These are phyloP conservation scores for Melolontha melolontha DNA, from an alignment of 2,888 invertebrate genomes.

Conservation along the genomic window DNA sequence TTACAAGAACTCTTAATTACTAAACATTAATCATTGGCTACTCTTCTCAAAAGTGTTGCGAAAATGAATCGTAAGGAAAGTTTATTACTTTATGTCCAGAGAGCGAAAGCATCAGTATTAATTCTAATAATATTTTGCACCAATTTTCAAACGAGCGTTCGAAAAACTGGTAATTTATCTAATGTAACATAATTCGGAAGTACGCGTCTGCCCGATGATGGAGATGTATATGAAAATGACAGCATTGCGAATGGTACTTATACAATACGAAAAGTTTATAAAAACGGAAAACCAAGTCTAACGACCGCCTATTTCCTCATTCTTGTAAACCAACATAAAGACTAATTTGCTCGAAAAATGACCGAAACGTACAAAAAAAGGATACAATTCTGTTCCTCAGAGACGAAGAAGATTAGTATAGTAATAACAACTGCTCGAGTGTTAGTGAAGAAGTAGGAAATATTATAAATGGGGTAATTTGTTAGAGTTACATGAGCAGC, in stretches of 20 bases:
- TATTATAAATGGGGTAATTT: constrained; percentile 31
- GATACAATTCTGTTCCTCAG: constrained; percentile 1
- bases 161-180: too few relatives aligned
- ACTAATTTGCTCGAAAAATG: constrained; percentile 21
- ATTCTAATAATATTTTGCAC: too few relatives aligned
- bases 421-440: not conserved
- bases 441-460: constrained; percentile 20
- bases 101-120: too few relatives aligned
- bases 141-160: too few relatives aligned
- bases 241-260: not conserved
- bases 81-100: too few relatives aligned
- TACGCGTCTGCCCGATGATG: not conserved
- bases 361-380: constrained; percentile 21
- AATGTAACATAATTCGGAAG: too few relatives aligned
- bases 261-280: not conserved
- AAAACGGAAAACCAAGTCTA: constrained; percentile 1
- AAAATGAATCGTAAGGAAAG: too few relatives aligned
- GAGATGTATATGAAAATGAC: constrained; percentile 12
- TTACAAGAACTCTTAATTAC: too few relatives aligned
- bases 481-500: constrained; percentile 27
- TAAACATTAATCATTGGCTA: too few relatives aligned
- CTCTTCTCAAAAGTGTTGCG: too few relatives aligned
- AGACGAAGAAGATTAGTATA: not conserved
- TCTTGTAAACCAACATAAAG: constrained; percentile 15
- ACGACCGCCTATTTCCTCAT: not conserved